Percentiles rank a stretch among this genome's conserved stretches.
Conservation (phyloP, 2,113 vertebrate species). For the Mola mola region DNA sequence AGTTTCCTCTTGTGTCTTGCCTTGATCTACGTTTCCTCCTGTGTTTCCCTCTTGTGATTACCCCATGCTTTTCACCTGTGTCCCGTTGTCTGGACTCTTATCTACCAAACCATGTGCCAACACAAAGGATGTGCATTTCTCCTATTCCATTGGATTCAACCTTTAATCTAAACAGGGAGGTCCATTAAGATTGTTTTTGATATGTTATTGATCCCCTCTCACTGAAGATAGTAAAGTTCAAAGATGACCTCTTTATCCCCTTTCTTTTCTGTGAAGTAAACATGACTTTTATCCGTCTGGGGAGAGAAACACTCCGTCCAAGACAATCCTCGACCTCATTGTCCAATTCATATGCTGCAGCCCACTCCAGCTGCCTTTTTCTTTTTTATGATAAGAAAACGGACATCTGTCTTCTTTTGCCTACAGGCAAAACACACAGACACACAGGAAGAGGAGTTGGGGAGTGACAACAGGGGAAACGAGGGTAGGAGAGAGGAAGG, state of each 20-base stretch:
- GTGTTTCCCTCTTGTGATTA: too few relatives aligned
- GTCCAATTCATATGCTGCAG: slow-evolving; percentile 35
- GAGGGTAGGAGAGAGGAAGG: neutral
- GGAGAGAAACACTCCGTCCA: slow-evolving; percentile 2
- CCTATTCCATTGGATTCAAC: slow-evolving; percentile 24
- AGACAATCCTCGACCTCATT: slow-evolving; percentile 30
- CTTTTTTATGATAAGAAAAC: slow-evolving; percentile 41
- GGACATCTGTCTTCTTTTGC: slow-evolving; percentile 47
- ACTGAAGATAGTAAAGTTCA: slow-evolving; percentile 12
- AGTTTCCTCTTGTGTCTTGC: too few relatives aligned
- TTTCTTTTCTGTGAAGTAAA: slow-evolving; percentile 17
- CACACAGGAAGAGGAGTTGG: slow-evolving; percentile 12
- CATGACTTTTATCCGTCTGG: slow-evolving; percentile 9
- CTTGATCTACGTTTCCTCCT: too few relatives aligned
- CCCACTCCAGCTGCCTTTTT: slow-evolving; percentile 15
- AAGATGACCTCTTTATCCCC: slow-evolving; percentile 36
- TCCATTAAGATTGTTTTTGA: slow-evolving; percentile 58
- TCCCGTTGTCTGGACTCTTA: slow-evolving; percentile 26
- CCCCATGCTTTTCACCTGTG: too few relatives aligned
- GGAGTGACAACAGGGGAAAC: slow-evolving; percentile 1
- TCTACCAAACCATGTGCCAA: slow-evolving; percentile 35
- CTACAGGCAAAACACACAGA: slow-evolving; percentile 22
- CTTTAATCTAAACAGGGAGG: slow-evolving; percentile 42
- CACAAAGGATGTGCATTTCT: slow-evolving; percentile 26
- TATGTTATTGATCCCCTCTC: slow-evolving; percentile 46